Conservation (phyloP, 2,888 invertebrate species). For the Cataglyphis altisquamis region DNA sequence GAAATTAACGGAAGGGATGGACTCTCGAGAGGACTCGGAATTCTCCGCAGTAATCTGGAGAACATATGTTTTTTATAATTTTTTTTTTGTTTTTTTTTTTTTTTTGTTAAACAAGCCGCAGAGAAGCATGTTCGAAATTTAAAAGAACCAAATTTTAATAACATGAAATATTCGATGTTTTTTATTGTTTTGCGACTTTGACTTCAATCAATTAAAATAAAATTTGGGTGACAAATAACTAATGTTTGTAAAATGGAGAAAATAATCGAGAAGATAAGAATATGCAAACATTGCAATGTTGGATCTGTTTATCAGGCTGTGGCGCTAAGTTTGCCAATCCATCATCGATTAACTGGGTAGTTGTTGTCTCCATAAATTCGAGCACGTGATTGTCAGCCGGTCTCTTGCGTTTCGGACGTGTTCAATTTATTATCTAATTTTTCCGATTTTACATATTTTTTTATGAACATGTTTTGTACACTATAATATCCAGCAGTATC, state of each 20-base stretch:
- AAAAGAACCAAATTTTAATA: background rate
- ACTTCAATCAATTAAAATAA: slow-evolving; percentile 26
- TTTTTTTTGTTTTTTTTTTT: background rate
- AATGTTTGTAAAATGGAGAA: slow-evolving; percentile 1
- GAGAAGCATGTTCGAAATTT: slow-evolving; percentile 4
- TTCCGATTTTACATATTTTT: background rate
- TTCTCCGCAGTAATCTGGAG: background rate
- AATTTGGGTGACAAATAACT: background rate
- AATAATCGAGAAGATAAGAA: slow-evolving; percentile 20
- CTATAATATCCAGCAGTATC: no score
- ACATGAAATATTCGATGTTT: background rate
- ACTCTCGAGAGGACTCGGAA: background rate
- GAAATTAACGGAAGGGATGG: background rate
- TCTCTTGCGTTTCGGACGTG: background rate
- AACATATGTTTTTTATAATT: background rate
- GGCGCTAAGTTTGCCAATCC: background rate
- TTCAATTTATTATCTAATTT: background rate
- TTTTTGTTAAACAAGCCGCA: background rate
- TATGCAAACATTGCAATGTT: background rate
- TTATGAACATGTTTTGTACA: background rate
- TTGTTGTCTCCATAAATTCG: background rate
- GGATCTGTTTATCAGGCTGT: slow-evolving; percentile 21
- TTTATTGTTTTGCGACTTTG: background rate
- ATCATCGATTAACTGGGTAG: slow-evolving; percentile 16
- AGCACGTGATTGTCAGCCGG: background rate